Evolutionary conservation across 2,888 invertebrate genomes (phyloP).

Genomic region (Pterostichus niger): DNA sequence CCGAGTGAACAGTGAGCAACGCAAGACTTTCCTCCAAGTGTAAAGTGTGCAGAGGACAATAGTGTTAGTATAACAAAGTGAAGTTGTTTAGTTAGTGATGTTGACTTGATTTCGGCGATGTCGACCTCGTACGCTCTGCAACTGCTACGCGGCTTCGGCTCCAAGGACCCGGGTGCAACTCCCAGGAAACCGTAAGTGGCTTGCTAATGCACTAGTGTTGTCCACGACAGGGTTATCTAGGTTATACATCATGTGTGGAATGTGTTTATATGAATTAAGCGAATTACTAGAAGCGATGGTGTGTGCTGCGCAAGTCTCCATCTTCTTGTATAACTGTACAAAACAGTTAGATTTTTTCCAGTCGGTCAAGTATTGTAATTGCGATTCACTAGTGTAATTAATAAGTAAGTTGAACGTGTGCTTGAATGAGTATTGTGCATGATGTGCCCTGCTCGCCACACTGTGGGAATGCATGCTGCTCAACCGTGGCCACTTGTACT

Average conservation of each 20-base stretch:
- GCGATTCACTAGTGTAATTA: constrained; percentile 19
- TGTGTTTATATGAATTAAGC: not conserved
- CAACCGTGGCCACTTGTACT: too few relatives aligned
- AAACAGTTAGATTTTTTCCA: constrained; percentile 27
- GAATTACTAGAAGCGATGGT: not conserved
- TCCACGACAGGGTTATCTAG: too few relatives aligned
- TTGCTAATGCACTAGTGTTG: too few relatives aligned
- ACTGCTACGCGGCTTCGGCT: not conserved
- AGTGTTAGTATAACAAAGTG: not conserved
- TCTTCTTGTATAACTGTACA: constrained; percentile 18
- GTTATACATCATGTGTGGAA: not conserved
- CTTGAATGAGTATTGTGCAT: not conserved
- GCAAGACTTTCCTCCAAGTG: too few relatives aligned
- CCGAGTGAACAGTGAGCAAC: not conserved
- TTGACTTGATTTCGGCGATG: not conserved
- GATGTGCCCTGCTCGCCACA: not conserved
- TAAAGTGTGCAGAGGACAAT: not conserved
- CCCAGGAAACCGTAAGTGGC: not conserved
- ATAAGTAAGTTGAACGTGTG: not conserved
- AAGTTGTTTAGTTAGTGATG: not conserved
- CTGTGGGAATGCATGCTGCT: too few relatives aligned
- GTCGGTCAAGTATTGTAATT: constrained; percentile 34
- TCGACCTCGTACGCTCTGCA: not conserved
- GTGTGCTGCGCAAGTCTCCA: not conserved
- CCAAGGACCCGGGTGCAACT: not conserved